phyloP scores from a whole-genome alignment of 1,140 invertebrate genomes.

The Brachionus asplanchnoidis region DNA sequence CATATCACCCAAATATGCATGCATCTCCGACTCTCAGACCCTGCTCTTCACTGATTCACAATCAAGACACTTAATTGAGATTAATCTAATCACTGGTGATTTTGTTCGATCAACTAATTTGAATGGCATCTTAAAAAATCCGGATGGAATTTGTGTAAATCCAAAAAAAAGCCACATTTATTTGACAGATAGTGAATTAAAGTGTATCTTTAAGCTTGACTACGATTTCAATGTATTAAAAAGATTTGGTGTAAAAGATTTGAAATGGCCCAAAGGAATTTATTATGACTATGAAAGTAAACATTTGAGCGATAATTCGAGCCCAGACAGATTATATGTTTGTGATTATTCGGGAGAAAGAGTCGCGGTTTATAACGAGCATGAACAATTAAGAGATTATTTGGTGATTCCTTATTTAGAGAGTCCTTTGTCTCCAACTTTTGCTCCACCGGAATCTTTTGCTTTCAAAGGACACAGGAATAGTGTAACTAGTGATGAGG shows the following conservation, averaged over 20 bases:
- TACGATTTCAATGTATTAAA: constrained; percentile 31
- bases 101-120: constrained; percentile 32
- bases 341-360: constrained; percentile 27
- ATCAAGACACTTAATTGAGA: constrained; percentile 11
- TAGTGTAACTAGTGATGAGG: constrained; percentile 1
- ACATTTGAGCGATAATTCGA: background rate
- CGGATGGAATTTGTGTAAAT: constrained; percentile 37
- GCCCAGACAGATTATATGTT: constrained; percentile 17
- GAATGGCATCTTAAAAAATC: constrained; percentile 19
- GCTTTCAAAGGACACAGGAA: background rate
- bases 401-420: background rate
- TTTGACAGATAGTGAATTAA: constrained; percentile 7
- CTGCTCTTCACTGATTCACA: constrained; percentile 35
- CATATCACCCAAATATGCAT: background rate
- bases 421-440: background rate
- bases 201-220: constrained; percentile 41
- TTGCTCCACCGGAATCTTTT: background rate
- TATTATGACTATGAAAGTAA: constrained; percentile 38
- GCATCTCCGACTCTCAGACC: background rate
- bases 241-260: constrained; percentile 9
- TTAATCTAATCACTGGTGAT: background rate
- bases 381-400: constrained; percentile 34
- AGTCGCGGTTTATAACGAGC: constrained; percentile 33
- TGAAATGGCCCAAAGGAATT: constrained; percentile 38
- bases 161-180: constrained; percentile 27